A percentile compares a stretch with the other conserved stretches of the same genome.
Evolutionary conservation across 2,113 vertebrate species (phyloP).

Genomic region (Chiloscyllium plagiosum): DNA sequence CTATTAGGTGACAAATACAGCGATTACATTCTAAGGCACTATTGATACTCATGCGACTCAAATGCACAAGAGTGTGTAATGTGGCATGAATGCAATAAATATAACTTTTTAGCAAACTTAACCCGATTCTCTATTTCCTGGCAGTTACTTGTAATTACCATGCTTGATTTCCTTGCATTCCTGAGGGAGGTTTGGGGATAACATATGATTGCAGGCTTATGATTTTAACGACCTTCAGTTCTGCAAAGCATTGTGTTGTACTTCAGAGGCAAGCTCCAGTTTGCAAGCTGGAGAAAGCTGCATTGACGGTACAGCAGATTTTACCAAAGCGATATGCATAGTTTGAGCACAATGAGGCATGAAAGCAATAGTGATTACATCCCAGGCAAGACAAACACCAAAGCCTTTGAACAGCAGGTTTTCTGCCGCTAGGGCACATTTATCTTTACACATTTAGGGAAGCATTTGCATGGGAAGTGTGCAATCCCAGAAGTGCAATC

Average conservation of each 20-base stretch:
- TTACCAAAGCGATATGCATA: not conserved
- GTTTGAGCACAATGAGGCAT: not conserved
- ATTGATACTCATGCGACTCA: not conserved
- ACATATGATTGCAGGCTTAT: not conserved
- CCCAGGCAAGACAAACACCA: not conserved
- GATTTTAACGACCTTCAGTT: not conserved
- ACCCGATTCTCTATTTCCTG: not conserved
- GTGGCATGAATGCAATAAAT: not conserved
- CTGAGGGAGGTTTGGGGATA: not conserved
- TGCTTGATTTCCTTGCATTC: not conserved
- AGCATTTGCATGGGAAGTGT: not conserved
- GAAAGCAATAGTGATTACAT: constrained; percentile 1
- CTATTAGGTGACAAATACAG: not conserved
- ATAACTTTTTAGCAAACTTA: not conserved
- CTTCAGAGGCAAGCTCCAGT: not conserved
- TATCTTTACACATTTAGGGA: not conserved
- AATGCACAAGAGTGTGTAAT: not conserved
- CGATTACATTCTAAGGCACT: not conserved
- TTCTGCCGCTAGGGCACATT: not conserved
- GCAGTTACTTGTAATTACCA: constrained; percentile 4
- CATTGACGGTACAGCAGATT: not conserved
- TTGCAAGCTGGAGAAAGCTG: not conserved
- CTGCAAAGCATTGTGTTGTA: not conserved
- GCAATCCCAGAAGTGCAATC: not conserved
- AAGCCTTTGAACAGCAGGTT: not conserved